Evolutionary conservation across 2,888 invertebrate genomes (phyloP).

Genomic region (Pseudoips prasinana): DNA sequence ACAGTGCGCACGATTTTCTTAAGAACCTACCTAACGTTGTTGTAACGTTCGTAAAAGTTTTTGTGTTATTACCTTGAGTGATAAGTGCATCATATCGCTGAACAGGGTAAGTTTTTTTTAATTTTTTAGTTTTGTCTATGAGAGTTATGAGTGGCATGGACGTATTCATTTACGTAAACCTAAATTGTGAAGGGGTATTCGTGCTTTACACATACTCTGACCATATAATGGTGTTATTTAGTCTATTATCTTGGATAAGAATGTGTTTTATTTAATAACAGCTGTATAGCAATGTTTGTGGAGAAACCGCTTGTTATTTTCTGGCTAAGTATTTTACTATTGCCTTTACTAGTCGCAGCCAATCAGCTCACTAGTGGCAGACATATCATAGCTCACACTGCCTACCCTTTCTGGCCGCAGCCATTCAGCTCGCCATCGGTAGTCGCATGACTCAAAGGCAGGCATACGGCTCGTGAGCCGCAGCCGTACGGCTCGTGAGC

Average conservation of each 20-base stretch:
- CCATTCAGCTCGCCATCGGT: background rate
- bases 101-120: too few relatives aligned
- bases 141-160: background rate
- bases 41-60: conserved; percentile 1
- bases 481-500: too few relatives aligned
- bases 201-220: background rate
- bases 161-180: background rate
- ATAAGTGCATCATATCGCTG: too few relatives aligned
- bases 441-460: too few relatives aligned
- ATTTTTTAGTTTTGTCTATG: background rate
- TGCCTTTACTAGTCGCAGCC: background rate
- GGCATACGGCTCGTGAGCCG: too few relatives aligned
- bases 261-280: background rate
- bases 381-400: background rate
- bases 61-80: background rate
- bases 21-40: background rate
- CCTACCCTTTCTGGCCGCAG: background rate
- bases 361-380: background rate
- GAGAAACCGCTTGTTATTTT: background rate
- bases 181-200: background rate
- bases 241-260: background rate
- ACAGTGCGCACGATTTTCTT: background rate
- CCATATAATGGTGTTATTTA: too few relatives aligned
- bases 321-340: background rate
- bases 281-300: background rate